These are phyloP conservation scores for Tipula helvola DNA, from an alignment of 2,888 invertebrate species.

Conservation along the genomic window DNA sequence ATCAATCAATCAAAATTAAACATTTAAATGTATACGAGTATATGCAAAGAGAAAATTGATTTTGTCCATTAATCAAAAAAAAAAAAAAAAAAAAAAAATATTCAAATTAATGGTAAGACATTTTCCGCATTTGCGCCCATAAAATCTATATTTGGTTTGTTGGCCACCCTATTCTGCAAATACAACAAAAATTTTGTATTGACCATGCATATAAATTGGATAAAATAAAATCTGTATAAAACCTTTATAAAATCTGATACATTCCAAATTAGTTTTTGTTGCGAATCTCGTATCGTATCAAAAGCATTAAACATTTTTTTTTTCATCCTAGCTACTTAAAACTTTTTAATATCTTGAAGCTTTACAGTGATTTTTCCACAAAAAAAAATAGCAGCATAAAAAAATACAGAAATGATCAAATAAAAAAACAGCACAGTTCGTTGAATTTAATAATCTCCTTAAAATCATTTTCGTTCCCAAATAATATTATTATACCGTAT, in stretches of 20 bases:
- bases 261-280: neutral
- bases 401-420: neutral
- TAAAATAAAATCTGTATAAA: neutral
- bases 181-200: neutral
- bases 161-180: neutral
- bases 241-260: neutral
- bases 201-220: neutral
- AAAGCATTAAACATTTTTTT: neutral
- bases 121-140: neutral
- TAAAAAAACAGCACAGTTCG: neutral
- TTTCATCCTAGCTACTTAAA: neutral
- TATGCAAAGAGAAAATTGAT: neutral
- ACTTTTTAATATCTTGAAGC: neutral
- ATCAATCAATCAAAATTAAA: neutral
- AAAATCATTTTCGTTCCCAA: neutral
- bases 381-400: neutral
- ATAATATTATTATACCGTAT: neutral
- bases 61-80: neutral
- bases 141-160: neutral
- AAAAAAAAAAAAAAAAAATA: neutral
- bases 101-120: neutral
- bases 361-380: neutral
- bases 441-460: neutral
- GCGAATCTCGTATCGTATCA: neutral
- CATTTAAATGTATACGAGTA: neutral